Conservation (phyloP, 1,140 invertebrate species). For the Brachionus manjavacas region DNA sequence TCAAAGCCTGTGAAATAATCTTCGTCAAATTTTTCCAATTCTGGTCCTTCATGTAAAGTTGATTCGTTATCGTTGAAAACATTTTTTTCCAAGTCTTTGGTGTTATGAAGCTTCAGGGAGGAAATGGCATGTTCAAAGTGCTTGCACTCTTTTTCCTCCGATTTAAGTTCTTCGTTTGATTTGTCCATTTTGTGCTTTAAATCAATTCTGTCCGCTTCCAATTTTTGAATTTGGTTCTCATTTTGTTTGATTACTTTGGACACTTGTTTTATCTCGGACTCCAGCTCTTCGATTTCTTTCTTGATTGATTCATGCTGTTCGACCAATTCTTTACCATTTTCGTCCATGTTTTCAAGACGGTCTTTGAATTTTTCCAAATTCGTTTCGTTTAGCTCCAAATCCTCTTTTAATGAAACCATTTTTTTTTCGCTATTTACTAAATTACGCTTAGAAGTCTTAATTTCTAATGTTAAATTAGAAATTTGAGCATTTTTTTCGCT, state of each 20-base stretch:
- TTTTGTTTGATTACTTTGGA: slow-evolving; percentile 22
- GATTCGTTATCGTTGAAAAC: neutral
- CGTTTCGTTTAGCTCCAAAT: slow-evolving; percentile 49
- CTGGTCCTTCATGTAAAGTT: neutral
- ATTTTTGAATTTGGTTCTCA: slow-evolving; percentile 38
- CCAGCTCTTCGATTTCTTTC: slow-evolving; percentile 52
- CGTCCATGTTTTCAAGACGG: slow-evolving; percentile 56
- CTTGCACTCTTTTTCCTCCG: neutral
- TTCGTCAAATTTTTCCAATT: neutral
- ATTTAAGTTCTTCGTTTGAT: slow-evolving; percentile 29
- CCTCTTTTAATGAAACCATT: neutral
- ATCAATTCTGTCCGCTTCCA: slow-evolving; percentile 33
- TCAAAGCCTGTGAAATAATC: neutral
- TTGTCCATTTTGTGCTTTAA: slow-evolving; percentile 32
- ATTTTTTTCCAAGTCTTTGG: slow-evolving; percentile 37
- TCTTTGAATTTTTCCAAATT: slow-evolving; percentile 55
- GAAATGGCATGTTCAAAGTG: neutral
- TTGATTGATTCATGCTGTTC: slow-evolving; percentile 63
- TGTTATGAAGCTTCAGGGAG: slow-evolving; percentile 36
- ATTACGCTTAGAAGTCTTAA: slow-evolving; percentile 49
- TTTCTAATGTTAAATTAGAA: slow-evolving; percentile 56
- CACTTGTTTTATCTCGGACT: neutral
- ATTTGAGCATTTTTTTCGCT: slow-evolving; percentile 68
- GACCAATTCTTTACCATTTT: slow-evolving; percentile 62
- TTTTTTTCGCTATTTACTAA: slow-evolving; percentile 50